phyloP scores from a whole-genome alignment of 2,113 vertebrate species.

The Pleuronectes platessa region DNA sequence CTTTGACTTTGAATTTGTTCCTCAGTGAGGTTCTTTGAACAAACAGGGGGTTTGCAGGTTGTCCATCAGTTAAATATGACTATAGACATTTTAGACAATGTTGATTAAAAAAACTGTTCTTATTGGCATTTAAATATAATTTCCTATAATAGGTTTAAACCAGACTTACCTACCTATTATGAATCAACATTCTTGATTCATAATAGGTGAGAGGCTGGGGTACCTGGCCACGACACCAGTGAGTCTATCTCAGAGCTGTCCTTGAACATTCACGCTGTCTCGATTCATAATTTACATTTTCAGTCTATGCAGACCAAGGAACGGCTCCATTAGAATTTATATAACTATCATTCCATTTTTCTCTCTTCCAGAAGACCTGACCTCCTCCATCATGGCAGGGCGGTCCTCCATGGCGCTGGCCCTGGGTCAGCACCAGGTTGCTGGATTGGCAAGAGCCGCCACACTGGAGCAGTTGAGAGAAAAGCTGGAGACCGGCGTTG shows the following conservation, averaged over 20 bases:
- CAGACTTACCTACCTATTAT: neutral
- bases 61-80: too few relatives aligned
- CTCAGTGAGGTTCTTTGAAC: neutral
- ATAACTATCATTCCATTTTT: neutral
- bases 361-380: constrained; percentile 73
- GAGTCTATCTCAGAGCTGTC: neutral
- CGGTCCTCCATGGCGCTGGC: constrained; percentile 84
- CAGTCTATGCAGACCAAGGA: neutral
- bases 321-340: neutral
- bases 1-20: neutral
- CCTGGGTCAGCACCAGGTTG: constrained; percentile 87
- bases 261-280: neutral
- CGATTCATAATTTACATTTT: neutral
- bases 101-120: neutral
- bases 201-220: neutral
- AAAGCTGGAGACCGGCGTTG: constrained; percentile 85
- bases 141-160: neutral
- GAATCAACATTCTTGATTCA: neutral
- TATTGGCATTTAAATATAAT: neutral
- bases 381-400: constrained; percentile 83
- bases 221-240: neutral
- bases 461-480: constrained; percentile 93
- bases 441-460: constrained; percentile 82
- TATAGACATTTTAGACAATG: too few relatives aligned
- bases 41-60: neutral